Evolutionary conservation across 2,797 vertebrate species (phyloP), one percentile per base, ranked within the genome.

Genomic region (Cichlasoma orientale): DNA sequence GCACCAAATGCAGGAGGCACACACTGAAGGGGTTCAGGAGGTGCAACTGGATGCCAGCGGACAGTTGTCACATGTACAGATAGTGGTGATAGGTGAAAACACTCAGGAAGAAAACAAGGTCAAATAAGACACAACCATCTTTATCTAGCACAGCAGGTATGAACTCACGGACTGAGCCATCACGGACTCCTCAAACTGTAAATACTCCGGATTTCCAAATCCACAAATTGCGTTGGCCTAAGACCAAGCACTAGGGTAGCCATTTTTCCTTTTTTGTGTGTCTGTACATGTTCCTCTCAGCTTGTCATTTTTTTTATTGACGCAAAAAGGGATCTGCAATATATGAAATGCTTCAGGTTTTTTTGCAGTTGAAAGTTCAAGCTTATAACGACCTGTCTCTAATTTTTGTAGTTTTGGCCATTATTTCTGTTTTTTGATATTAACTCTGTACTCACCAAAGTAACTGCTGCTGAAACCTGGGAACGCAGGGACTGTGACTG

Each of bases 1-100:
- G 72, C 90, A 86, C 79, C 93, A 94, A 83, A 80, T 90, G 6
- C 92, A 93, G 56, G 90, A 92, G 82, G 82, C 16, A 2, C 90
- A 92, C 87, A 93, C 95, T 78, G 95, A 96, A 63, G 94, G 94
- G 68, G 93, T 97, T 82, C 94, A 96, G 69, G 96, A 96, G 19
- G 93, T 97, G 88, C 96, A 97, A 86, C 77, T 96, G 84, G 96
- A 97, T 3, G 94, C 97, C 77, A 96, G 94, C 57, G 97, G 97
- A 86, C 97, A 97, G 89, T 92, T 98, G 87, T 96, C 98, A 83
- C 95, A 96, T 11, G 95, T 99, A 68, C 97, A 97, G 92, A 97
- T 99, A 79, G 96, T 98, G 74, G 97, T 99, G 79, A 95, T 98
- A 75, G 97, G 96, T 90, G 95, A 96, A 4, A 97, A 96, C 29